Conservation (phyloP, 1,140 invertebrate species). For the Philopotamus ludificatus region DNA sequence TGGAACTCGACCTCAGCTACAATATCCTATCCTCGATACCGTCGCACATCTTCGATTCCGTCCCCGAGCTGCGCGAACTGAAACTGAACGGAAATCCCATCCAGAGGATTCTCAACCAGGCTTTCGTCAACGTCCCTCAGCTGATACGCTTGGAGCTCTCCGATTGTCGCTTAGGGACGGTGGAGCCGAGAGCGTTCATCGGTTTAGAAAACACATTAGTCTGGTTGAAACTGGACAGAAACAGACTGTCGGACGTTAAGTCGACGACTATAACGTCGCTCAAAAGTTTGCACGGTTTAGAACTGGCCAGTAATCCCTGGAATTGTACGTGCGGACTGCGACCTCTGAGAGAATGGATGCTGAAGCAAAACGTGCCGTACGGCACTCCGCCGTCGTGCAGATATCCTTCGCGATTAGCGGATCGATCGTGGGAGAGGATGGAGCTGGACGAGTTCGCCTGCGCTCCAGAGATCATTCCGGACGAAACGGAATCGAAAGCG, state of each 20-base stretch:
- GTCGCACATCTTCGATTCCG: slow-evolving; percentile 66
- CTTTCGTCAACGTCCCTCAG: slow-evolving; percentile 67
- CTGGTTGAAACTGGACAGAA: slow-evolving; percentile 75
- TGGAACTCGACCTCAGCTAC: slow-evolving; percentile 76
- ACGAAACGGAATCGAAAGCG: slow-evolving; percentile 57
- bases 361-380: slow-evolving; percentile 71
- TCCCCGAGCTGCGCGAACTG: slow-evolving; percentile 73
- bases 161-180: slow-evolving; percentile 63
- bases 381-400: slow-evolving; percentile 68
- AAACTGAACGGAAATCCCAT: slow-evolving; percentile 73
- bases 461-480: slow-evolving; percentile 63
- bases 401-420: slow-evolving; percentile 60
- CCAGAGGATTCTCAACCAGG: slow-evolving; percentile 63
- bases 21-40: slow-evolving; percentile 69
- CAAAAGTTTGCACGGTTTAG: slow-evolving; percentile 69
- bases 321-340: slow-evolving; percentile 77
- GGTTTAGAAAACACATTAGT: slow-evolving; percentile 70
- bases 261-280: slow-evolving; percentile 66
- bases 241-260: slow-evolving; percentile 65
- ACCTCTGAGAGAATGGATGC: slow-evolving; percentile 75
- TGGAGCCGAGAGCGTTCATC: slow-evolving; percentile 69
- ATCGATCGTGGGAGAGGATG: slow-evolving; percentile 70
- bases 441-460: slow-evolving; percentile 80
- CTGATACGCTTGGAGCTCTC: slow-evolving; percentile 72
- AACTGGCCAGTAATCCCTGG: slow-evolving; percentile 77